These are phyloP conservation scores for Sarcophaga peregrina DNA, from an alignment of 1,140 invertebrate species.

Conservation along the genomic window DNA sequence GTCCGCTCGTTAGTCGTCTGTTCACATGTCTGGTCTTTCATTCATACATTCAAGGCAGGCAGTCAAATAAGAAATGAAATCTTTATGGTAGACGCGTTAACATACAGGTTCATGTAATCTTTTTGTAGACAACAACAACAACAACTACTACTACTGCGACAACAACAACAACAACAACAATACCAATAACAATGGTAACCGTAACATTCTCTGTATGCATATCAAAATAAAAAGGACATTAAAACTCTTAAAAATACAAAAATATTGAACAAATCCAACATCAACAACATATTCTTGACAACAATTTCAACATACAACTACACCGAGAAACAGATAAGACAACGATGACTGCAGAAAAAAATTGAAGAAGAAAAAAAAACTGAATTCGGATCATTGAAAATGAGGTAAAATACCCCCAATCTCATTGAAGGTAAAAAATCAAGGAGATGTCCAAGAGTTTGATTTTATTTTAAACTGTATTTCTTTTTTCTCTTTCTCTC, in stretches of 20 bases:
- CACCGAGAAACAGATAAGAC: conserved; percentile 18
- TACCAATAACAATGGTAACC: too few species aligned
- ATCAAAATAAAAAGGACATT: conserved; percentile 54
- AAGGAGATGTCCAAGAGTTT: conserved; percentile 2
- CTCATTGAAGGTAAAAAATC: not conserved
- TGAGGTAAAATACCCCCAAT: not conserved
- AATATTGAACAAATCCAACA: conserved; percentile 25
- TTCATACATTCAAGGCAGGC: not conserved
- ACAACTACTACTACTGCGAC: conserved; percentile 5
- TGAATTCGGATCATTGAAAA: not conserved
- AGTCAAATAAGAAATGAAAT: conserved; percentile 27
- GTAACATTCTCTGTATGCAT: not conserved
- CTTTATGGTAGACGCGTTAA: conserved; percentile 57
- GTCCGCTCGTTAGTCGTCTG: not conserved
- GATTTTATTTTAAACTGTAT: not conserved
- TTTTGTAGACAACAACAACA: conserved; percentile 51
- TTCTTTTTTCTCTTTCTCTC: too few species aligned
- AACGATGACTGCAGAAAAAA: conserved; percentile 10
- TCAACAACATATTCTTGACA: not conserved
- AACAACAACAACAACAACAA: not conserved
- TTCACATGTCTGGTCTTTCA: not conserved
- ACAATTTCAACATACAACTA: conserved; percentile 24
- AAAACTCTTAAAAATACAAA: conserved; percentile 31
- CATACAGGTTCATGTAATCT: conserved; percentile 67
- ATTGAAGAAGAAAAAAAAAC: not conserved